Base-by-base conservation (phyloP, 1,140 invertebrate species). In the Lasioglossum baleicum region DNA sequence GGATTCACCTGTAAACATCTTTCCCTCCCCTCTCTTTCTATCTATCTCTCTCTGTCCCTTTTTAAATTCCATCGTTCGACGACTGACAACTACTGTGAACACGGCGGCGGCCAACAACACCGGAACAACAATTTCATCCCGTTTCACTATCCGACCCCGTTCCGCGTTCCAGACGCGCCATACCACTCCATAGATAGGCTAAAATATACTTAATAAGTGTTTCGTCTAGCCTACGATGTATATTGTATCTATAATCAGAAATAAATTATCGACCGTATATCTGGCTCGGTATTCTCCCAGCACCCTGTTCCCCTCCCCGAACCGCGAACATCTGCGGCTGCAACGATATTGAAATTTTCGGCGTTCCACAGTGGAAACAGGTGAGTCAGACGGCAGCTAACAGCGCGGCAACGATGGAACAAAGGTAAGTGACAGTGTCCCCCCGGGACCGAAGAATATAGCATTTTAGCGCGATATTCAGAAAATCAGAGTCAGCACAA, bases 211-310 rank as follows among this genome's bases (percentile, higher is more conserved):
- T 87, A 87, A 80, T 90, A 90, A 90, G 89, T 90, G 89, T 91
- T 90, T 90, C 89, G 88, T 90, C 88, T 91, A 91, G 90, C 85
- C 87, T 90, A 90, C 79, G 84, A 90, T 91, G 90, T 91, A 91
- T 91, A 91, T 91, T 91, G 90, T 91, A 90, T 87, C 89, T 90
- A 90, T 91, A 89, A 90, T 90, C 88, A 90, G 77, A 89, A 91
- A 90, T 90, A 91, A 91, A 91, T 89, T 88, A 90, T 90, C 88
- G 83, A 91, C 78, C 87, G 83, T 74, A 82, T 78, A 74, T 44
- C 40, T 26, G 7, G 17, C 53, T 48, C 15, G 15, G 75, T 42
- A 22, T 58, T 72, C 17, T 22, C 60, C 11, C 17, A 13, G 51
- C 15, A 20, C 13, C 15, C 15, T 5, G 13, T 6, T 6, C 5